These are phyloP conservation scores for Endotricha flammealis DNA, from an alignment of 2,888 invertebrate genomes.

Conservation along the genomic window DNA sequence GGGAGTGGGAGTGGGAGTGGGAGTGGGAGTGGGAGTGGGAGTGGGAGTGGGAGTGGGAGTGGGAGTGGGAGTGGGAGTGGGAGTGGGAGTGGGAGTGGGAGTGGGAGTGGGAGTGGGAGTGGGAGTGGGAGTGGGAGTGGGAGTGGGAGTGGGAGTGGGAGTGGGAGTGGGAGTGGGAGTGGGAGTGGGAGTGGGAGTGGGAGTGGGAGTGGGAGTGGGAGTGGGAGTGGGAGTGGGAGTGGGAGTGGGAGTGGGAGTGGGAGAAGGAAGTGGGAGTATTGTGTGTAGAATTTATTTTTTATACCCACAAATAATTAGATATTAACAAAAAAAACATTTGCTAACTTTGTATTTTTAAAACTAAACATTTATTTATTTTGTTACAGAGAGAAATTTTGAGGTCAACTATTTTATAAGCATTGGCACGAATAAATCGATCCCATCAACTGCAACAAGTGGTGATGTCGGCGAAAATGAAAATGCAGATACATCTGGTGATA, in stretches of 20 bases:
- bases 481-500: no score
- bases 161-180: conserved; percentile 7
- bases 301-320: no score
- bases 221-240: conserved; percentile 4
- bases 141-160: conserved; percentile 5
- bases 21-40: neutral
- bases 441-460: conserved; percentile 1
- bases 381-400: conserved; percentile 1
- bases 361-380: no score
- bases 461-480: neutral
- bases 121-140: conserved; percentile 5
- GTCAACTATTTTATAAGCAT: conserved; percentile 1
- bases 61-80: neutral
- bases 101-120: conserved; percentile 6
- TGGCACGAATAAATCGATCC: neutral
- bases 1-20: neutral
- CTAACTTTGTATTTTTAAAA: no score
- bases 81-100: conserved; percentile 5
- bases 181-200: conserved; percentile 6
- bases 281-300: no score
- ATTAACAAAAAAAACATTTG: no score
- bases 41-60: neutral
- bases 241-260: neutral
- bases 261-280: neutral
- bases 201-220: conserved; percentile 6